Evolutionary conservation across 2,113 vertebrate genomes (phyloP), one percentile per base, ranked within the genome.

Genomic region (Spea multiplicata): DNA sequence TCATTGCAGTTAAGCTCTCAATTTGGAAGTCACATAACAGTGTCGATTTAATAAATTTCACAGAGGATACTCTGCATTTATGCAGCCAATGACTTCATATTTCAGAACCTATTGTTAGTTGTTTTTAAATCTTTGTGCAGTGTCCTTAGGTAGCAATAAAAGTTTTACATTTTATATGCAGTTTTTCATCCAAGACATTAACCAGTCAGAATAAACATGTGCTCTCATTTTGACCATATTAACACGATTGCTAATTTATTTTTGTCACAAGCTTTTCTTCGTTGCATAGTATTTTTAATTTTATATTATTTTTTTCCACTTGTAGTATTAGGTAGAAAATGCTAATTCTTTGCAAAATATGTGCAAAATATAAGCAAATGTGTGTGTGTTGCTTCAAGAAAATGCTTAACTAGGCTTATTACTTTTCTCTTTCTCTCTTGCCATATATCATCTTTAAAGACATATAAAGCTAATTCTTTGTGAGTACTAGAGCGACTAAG

Each of bases 1-100:
- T 80, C 78, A 80, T 80, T 80, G 78, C 78, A 74, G 78, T 57
- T 80, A 68, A 73, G 71, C 70, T 80, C 78, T 80, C 64, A 61
- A 74, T 80, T 80, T 61, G 17, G 17, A 73, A 80, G 71, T 74
- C 78, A 61, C 78, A 80, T 52, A 68, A 52, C 71, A 61, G 78
- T 66, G 55, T 74, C 71, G 46, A 73, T 68, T 80, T 80, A 80
- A 80, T 74, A 80, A 80, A 71, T 73, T 80, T 73, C 78, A 80
- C 78, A 80, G 71, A 74, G 71, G 78, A 80, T 80, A 74, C 71
- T 65, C 78, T 68, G 55, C 71, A 67, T 68, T 80, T 68, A 44
- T 45, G 59, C 52, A 50, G 76, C 61, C 78, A 80, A 74, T 68
- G 52, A 8, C 64, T 80, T 68, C 57, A 80, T 74, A 73, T 74